Conservation (phyloP, 1,140 invertebrate genomes). For the Rhynchophorus ferrugineus region DNA sequence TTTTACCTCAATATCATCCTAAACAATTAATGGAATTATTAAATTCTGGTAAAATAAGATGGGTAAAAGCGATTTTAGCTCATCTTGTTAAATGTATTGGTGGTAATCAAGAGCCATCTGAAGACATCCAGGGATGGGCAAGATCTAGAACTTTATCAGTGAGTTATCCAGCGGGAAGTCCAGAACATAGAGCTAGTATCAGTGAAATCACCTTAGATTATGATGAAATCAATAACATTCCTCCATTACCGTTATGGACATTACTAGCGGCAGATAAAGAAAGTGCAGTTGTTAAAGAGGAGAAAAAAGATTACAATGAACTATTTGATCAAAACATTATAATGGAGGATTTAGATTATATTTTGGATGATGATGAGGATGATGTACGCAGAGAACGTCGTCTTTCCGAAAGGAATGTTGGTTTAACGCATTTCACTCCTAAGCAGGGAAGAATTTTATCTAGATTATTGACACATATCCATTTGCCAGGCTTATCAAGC, state of each 20-base stretch:
- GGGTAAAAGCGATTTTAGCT: constrained; percentile 95
- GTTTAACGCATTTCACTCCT: constrained; percentile 72
- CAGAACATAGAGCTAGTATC: constrained; percentile 39
- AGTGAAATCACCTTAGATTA: constrained; percentile 78
- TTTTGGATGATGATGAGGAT: constrained; percentile 60
- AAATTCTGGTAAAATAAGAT: constrained; percentile 94
- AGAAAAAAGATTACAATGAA: constrained; percentile 69
- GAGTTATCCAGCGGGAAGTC: constrained; percentile 63
- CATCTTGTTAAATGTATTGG: constrained; percentile 86
- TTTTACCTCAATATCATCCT: constrained; percentile 98
- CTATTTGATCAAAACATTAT: constrained; percentile 72
- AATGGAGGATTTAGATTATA: constrained; percentile 75
- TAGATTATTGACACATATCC: constrained; percentile 87
- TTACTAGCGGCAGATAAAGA: constrained; percentile 90
- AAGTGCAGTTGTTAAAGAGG: constrained; percentile 44
- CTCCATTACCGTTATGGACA: constrained; percentile 93
- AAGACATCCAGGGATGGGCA: constrained; percentile 62
- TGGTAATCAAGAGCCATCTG: constrained; percentile 46
- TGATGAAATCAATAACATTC: constrained; percentile 92
- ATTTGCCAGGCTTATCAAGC: constrained; percentile 92
- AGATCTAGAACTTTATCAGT: constrained; percentile 81
- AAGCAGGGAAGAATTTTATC: constrained; percentile 75
- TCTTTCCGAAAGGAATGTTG: constrained; percentile 42
- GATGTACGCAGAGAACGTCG: constrained; percentile 49
- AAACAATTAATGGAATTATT: constrained; percentile 98